Evolutionary conservation across 2,797 vertebrate genomes (phyloP), one percentile per base, ranked within the genome.

Genomic region (Hemitrygon akajei): DNA sequence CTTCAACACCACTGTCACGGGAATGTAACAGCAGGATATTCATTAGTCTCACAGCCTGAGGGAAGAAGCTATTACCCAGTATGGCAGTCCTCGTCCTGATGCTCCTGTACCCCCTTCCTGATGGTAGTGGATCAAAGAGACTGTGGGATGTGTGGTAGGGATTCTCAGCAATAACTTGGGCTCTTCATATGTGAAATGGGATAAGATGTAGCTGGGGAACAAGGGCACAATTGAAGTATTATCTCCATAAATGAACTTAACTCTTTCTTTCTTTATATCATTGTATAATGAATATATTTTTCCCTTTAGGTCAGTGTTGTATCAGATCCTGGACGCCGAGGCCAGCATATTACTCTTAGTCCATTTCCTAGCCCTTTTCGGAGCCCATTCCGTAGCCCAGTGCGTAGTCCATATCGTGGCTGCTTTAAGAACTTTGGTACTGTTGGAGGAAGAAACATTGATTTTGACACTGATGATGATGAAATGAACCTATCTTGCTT

Each of bases 401-500:
- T 98, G 91, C 98, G 95, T 91, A 97, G 97, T 94, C 97, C 97
- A 81, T 97, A 97, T 93, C 96, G 97, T 91, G 99, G 99, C 95
- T 98, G 99, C 93, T 99, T 99, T 95, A 99, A 98, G 96, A 99
- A 99, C 96, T 97, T 99, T 94, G 98, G 98, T 75, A 98, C 98
- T 30, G 97, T 98, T 14, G 95, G 97, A 0, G 98, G 97, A 79
- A 99, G 98, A 94, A 96, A 98, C 94, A 97, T 98, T 95, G 99
- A 99, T 95, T 97, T 99, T 96, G 99, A 99, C 95, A 98, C 98
- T 95, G 98, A 99, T 69, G 98, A 99, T 71, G 99, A 99, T 75
- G 99, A 99, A 96, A 99, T 99, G 98, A 99, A 99, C 96, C 97
- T 99, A 93, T 98, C 98, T 96, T 99, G 98, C 96, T 99, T 99